Percentiles rank a stretch among this genome's conserved stretches.
Evolutionary conservation across 2,113 vertebrate species (phyloP).

Genomic region (Stictonetta naevosa): DNA sequence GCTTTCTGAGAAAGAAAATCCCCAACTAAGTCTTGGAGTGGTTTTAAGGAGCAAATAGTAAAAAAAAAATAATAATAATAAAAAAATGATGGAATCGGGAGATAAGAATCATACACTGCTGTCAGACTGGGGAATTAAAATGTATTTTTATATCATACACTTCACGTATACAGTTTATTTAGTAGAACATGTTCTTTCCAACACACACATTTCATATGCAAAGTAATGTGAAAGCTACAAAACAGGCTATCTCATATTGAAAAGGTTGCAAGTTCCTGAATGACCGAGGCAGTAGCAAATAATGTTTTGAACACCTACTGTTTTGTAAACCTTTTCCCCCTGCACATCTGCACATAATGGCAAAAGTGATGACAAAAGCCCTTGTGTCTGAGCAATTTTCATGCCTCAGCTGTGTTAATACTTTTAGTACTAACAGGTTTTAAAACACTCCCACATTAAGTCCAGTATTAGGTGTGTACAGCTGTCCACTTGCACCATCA

Average conservation of each 20-base stretch:
- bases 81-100: not conserved
- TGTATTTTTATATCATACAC: not conserved
- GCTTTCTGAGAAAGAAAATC: not conserved
- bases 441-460: not conserved
- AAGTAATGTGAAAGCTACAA: not conserved
- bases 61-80: not conserved
- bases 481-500: not conserved
- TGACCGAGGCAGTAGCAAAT: not conserved
- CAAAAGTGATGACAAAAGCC: not conserved
- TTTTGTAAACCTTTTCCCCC: not conserved
- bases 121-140: not conserved
- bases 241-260: not conserved
- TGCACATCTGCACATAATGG: not conserved
- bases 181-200: not conserved
- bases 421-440: not conserved
- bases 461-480: not conserved
- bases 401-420: not conserved
- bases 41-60: not conserved
- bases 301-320: not conserved
- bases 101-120: not conserved
- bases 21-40: not conserved
- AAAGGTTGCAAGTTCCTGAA: slow-evolving; percentile 6
- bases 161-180: not conserved
- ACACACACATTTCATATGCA: not conserved
- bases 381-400: not conserved